These are phyloP conservation scores for Novumbra hubbsi DNA, from an alignment of 2,797 vertebrate genomes.

Conservation along the genomic window DNA sequence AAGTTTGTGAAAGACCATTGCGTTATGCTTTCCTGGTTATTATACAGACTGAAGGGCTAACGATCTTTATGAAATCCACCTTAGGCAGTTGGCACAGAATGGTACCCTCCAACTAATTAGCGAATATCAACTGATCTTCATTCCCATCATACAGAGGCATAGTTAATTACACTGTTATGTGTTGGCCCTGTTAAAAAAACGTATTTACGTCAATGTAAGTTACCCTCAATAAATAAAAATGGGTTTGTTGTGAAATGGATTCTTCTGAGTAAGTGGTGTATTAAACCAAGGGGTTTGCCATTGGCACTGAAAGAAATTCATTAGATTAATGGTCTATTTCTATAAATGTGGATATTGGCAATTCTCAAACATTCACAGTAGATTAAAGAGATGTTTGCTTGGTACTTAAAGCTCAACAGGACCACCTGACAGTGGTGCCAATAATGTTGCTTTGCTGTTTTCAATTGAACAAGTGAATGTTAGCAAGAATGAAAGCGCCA, in stretches of 20 bases:
- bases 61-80: constrained; percentile 8
- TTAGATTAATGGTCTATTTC: constrained; percentile 44
- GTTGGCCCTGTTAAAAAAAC: not conserved
- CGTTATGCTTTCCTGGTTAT: not conserved
- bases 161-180: constrained; percentile 10
- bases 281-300: not conserved
- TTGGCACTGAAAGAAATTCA: not conserved
- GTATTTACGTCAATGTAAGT: not conserved
- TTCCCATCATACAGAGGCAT: constrained; percentile 29
- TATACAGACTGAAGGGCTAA: constrained; percentile 8
- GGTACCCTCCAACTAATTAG: constrained; percentile 30
- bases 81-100: constrained; percentile 9
- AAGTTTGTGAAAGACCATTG: constrained; percentile 14
- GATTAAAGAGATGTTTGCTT: constrained; percentile 51
- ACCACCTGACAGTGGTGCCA: constrained; percentile 58
- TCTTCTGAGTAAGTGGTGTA: not conserved
- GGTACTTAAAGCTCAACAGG: constrained; percentile 54
- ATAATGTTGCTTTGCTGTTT: constrained; percentile 40
- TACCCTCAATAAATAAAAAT: not conserved
- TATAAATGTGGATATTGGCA: constrained; percentile 35
- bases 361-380: constrained; percentile 48
- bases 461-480: constrained; percentile 37
- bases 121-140: constrained; percentile 39
- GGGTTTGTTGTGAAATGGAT: not conserved
- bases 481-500: constrained; percentile 10